Evolutionary conservation across 2,888 invertebrate genomes (phyloP).

Genomic region (Tipula helvola): DNA sequence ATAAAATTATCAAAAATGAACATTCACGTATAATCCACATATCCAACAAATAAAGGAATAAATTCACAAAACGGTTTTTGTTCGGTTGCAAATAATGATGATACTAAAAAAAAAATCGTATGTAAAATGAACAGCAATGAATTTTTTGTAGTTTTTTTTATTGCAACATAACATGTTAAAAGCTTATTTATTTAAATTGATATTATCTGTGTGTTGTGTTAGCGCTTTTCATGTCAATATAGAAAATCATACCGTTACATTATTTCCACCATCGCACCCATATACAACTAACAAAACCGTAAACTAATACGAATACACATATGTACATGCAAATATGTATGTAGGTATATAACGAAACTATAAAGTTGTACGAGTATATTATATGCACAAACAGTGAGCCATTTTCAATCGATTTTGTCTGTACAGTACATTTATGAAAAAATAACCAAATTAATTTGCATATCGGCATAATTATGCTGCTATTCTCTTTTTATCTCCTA

Average conservation of each 20-base stretch:
- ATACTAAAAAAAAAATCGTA: background rate
- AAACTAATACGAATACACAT: background rate
- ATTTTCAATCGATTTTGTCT: background rate
- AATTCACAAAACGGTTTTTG: background rate
- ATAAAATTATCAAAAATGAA: background rate
- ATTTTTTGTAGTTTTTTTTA: background rate
- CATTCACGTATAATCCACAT: background rate
- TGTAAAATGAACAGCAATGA: background rate
- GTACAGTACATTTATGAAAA: background rate
- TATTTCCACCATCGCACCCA: background rate
- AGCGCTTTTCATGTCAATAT: conserved; percentile 4
- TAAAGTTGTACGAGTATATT: background rate
- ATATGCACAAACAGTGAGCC: background rate
- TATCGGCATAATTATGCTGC: background rate
- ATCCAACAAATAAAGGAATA: background rate
- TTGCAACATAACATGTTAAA: conserved; percentile 4
- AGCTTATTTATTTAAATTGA: background rate
- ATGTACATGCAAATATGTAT: background rate
- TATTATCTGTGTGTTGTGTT: background rate
- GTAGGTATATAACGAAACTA: background rate
- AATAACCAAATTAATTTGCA: background rate
- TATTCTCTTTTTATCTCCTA: background rate
- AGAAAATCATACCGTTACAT: background rate
- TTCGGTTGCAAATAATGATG: background rate
- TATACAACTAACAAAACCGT: background rate